Evolutionary conservation across 2,888 invertebrate species (phyloP).

Genomic region (Hartigia nigra): DNA sequence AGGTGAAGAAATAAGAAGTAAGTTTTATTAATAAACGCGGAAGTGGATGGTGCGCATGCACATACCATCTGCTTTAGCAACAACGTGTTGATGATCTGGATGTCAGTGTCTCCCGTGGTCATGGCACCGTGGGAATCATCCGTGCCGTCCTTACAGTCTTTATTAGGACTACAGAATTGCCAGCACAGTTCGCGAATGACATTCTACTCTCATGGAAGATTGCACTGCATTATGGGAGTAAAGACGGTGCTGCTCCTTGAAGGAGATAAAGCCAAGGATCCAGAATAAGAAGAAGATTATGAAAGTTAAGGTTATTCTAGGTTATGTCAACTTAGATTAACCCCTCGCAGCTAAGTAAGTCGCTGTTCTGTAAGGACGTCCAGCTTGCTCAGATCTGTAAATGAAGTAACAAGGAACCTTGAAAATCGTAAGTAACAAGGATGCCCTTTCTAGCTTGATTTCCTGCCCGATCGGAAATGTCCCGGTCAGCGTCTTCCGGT

Average conservation of each 20-base stretch:
- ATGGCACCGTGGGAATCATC: slow-evolving; percentile 2
- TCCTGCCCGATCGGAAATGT: neutral
- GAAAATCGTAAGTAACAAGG: neutral
- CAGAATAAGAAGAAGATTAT: neutral
- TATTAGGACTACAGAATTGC: neutral
- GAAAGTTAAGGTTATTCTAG: too few relatives aligned
- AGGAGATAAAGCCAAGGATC: neutral
- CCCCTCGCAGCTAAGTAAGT: neutral
- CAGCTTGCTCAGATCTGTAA: neutral
- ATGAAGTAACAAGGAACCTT: neutral
- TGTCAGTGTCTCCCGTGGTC: neutral
- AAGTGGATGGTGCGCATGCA: neutral
- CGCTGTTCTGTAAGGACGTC: neutral
- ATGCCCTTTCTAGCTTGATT: neutral
- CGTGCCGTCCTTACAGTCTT: neutral
- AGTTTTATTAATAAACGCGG: slow-evolving; percentile 10
- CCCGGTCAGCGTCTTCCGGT: neutral
- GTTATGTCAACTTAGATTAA: too few relatives aligned
- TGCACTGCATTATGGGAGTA: neutral
- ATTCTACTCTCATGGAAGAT: neutral
- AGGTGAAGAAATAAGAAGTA: neutral
- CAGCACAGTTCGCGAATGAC: neutral
- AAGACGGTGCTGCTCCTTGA: neutral
- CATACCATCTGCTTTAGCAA: slow-evolving; percentile 1
- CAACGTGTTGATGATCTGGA: slow-evolving; percentile 11